Percentiles rank a stretch among this genome's conserved stretches.
These are phyloP conservation scores for Protonemura montana DNA, from an alignment of 2,888 invertebrate species.

Conservation along the genomic window DNA sequence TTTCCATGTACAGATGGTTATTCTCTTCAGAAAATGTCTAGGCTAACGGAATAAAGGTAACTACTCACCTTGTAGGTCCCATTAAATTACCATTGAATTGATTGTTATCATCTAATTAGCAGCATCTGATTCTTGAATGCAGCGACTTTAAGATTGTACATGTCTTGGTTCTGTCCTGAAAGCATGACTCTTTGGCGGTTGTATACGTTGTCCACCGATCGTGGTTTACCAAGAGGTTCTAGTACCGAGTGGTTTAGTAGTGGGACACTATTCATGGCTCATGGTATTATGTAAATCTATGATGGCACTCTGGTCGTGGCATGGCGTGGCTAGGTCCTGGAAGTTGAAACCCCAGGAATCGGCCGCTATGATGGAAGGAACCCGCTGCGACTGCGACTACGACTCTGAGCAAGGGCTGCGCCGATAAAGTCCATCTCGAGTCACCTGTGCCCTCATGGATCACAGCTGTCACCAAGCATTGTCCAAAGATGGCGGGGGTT, in stretches of 20 bases:
- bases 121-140: neutral
- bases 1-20: neutral
- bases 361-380: neutral
- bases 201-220: neutral
- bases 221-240: neutral
- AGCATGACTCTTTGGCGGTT: neutral
- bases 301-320: neutral
- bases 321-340: no score
- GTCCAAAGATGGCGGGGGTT: conserved; percentile 47
- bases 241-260: neutral
- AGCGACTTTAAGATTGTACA: neutral
- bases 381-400: neutral
- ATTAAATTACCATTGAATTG: neutral
- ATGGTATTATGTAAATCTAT: conserved; percentile 5
- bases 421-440: neutral
- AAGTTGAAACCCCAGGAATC: neutral
- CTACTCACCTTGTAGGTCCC: neutral
- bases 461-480: conserved; percentile 46
- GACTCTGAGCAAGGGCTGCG: neutral
- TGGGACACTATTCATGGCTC: neutral
- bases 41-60: neutral
- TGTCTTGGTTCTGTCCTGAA: neutral
- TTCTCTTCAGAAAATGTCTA: neutral
- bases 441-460: conserved; percentile 44
- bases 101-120: neutral